Base-by-base conservation (phyloP, 2,113 vertebrate genomes). In the Oreocharis arfaki region DNA sequence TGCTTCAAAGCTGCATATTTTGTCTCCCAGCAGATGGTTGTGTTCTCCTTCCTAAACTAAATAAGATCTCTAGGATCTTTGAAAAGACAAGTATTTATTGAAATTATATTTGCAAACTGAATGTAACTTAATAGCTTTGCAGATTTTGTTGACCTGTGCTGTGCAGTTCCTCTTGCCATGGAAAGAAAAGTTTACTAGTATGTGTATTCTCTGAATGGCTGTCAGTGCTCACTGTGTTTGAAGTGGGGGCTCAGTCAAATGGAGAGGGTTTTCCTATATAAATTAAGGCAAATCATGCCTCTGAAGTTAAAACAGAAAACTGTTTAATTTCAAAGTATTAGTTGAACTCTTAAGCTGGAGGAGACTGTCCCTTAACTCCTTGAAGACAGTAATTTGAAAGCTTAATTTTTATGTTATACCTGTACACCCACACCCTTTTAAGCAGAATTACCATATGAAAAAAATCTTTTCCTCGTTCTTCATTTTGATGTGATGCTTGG, bases 41-140 rank as follows among this genome's bases (percentile, higher is more conserved):
- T 92, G 95, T 84, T 96, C 93, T 97, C 41, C 42, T 89, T 77
- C 82, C 46, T 92, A 92, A 97, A 96, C 89, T 86, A 97, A 98
- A 93, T 63, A 93, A 67, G 35, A 59, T 80, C 61, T 97, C 78
- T 64, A 94, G 89, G 63, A 94, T 94, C 96, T 97, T 74, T 93
- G 83, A 93, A 94, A 97, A 89, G 68, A 92, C 76, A 97, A 97
- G 96, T 96, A 97, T 97, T 97, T 98, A 94, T 95, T 74, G 4
- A 92, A 97, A 97, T 97, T 94, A 80, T 57, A 77, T 96, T 96
- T 97, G 71, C 69, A 75, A 87, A 91, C 53, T 90, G 67, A 57
- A 70, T 96, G 92, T 80, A 92, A 88, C 92, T 96, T 95, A 93
- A 93, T 50, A 81, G 80, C n/a, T 90, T 97, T 95, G 82, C 85